These are phyloP conservation scores for Mormyrus lacerda DNA, from an alignment of 2,113 vertebrate genomes.

Conservation along the genomic window DNA sequence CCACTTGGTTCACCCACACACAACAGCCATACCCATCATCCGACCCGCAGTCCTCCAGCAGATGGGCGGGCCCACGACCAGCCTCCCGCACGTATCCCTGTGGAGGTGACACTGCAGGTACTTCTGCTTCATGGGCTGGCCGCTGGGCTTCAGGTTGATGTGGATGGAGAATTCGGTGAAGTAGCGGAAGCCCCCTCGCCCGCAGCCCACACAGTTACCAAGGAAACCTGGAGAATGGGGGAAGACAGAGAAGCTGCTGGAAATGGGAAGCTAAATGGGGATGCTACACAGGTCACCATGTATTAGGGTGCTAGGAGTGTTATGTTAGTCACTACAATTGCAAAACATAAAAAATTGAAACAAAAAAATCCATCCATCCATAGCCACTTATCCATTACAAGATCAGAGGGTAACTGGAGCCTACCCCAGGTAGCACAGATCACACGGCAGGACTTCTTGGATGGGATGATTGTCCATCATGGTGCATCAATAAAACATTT, in stretches of 20 bases:
- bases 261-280: not conserved
- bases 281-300: not conserved
- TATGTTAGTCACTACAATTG: not conserved
- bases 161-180: conserved; percentile 97
- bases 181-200: conserved; percentile 93
- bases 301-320: not conserved
- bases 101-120: conserved; percentile 87
- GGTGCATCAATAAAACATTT: not conserved
- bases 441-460: not conserved
- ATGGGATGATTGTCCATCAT: not conserved
- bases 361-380: not conserved
- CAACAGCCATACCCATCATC: not conserved
- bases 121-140: conserved; percentile 98
- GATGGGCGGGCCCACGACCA: conserved; percentile 81
- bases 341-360: not conserved
- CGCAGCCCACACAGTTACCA: conserved; percentile 92
- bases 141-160: conserved; percentile 91
- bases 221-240: conserved; percentile 71
- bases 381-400: not conserved
- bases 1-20: not conserved
- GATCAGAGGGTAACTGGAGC: not conserved
- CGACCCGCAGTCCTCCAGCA: conserved; percentile 88
- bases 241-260: not conserved
- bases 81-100: conserved; percentile 74
- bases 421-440: not conserved